phyloP scores from a whole-genome alignment of 2,113 vertebrate genomes.

The Acanthisitta chloris region DNA sequence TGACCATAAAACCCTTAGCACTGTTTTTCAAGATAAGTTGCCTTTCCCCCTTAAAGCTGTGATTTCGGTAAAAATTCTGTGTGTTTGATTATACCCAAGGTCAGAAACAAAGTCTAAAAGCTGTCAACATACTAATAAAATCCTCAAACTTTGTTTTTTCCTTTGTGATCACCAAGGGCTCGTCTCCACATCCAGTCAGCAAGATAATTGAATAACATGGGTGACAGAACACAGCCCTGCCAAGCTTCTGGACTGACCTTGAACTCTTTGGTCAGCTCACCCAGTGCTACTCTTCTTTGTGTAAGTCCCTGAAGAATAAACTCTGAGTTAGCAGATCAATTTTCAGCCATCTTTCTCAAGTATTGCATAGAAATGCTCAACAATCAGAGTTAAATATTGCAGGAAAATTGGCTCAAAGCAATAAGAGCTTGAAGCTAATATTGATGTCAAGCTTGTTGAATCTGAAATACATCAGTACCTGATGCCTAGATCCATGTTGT shows the following conservation, averaged over 20 bases:
- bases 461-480: neutral
- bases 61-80: neutral
- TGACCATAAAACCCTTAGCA: neutral
- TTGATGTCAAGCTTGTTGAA: neutral
- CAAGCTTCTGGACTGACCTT: neutral
- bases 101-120: neutral
- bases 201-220: slow-evolving; percentile 13
- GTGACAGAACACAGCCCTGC: neutral
- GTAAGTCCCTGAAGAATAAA: neutral
- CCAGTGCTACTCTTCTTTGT: neutral
- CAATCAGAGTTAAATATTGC: neutral
- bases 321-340: neutral
- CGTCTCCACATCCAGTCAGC: neutral
- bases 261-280: neutral
- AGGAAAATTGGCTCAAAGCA: neutral
- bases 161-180: neutral
- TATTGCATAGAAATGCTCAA: neutral
- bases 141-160: neutral
- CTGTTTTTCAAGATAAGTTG: neutral
- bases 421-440: neutral
- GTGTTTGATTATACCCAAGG: neutral
- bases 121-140: neutral
- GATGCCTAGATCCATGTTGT: neutral
- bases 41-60: neutral
- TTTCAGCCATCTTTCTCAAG: neutral